Evolutionary conservation across 2,113 vertebrate species (phyloP).

Genomic region (Astatotilapia flaviijosephi): DNA sequence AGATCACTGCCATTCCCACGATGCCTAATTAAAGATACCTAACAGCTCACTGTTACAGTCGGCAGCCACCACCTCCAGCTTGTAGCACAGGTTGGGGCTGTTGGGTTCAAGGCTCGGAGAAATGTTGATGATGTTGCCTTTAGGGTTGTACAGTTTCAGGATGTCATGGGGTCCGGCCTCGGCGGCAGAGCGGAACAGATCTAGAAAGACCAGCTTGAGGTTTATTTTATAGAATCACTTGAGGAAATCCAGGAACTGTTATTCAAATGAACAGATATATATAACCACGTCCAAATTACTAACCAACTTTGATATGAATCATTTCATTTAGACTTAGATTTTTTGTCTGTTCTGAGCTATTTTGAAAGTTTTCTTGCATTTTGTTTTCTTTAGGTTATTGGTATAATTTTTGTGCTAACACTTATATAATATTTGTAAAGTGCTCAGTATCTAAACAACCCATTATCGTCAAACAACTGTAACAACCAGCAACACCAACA

Average conservation of each 20-base stretch:
- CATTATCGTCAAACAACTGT: neutral
- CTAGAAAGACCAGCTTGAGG: conserved; percentile 3
- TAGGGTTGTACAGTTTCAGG: conserved; percentile 75
- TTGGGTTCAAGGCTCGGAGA: conserved; percentile 69
- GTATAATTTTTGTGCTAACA: neutral
- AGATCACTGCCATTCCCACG: neutral
- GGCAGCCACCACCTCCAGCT: conserved; percentile 75
- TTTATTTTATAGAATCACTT: neutral
- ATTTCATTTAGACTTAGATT: neutral
- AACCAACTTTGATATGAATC: neutral
- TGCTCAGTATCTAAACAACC: neutral
- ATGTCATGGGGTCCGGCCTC: conserved; percentile 76
- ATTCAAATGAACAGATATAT: neutral
- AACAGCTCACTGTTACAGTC: conserved; percentile 72
- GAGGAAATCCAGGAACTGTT: neutral
- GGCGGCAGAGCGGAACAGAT: conserved; percentile 73
- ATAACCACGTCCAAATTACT: neutral
- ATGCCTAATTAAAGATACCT: conserved; percentile 45
- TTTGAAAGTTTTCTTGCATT: neutral
- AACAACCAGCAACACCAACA: neutral
- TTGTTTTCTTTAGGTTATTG: neutral
- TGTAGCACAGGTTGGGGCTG: conserved; percentile 61
- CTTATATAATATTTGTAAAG: neutral
- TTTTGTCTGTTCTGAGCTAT: neutral
- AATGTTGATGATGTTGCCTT: conserved; percentile 78